Evolutionary conservation across 2,113 vertebrate genomes (phyloP).

Genomic region (Orientallactaga bullata): DNA sequence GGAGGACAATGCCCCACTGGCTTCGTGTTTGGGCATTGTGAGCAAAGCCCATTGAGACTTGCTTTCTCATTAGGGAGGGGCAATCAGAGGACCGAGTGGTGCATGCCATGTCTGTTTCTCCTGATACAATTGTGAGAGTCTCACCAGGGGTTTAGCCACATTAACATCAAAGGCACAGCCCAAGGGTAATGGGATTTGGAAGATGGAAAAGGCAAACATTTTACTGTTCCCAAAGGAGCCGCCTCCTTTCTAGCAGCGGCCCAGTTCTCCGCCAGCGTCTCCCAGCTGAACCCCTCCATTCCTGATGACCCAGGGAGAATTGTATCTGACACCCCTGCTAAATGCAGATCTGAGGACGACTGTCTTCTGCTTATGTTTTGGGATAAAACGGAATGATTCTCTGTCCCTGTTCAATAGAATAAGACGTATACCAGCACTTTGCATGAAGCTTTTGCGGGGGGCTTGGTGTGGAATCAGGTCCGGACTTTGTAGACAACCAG

Average conservation of each 20-base stretch:
- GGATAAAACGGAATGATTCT: slow-evolving; percentile 8
- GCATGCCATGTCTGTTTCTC: slow-evolving; percentile 29
- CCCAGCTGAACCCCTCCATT: neutral
- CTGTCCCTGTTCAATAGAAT: neutral
- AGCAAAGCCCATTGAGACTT: neutral
- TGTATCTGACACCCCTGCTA: neutral
- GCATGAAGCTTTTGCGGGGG: fast-evolving
- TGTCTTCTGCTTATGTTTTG: neutral
- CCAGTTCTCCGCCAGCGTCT: neutral
- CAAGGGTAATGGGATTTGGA: slow-evolving; percentile 65
- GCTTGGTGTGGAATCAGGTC: neutral
- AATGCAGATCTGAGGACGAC: neutral
- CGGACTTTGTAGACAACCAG: neutral
- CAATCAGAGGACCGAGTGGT: too few relatives aligned
- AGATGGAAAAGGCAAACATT: slow-evolving; percentile 51
- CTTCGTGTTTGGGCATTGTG: neutral
- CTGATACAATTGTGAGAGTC: slow-evolving; percentile 71
- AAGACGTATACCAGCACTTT: neutral
- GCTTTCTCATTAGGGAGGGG: neutral
- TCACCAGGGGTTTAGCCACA: slow-evolving; percentile 48
- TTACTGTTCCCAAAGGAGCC: neutral
- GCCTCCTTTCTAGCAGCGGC: neutral
- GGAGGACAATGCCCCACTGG: neutral
- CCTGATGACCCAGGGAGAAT: neutral
- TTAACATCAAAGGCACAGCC: slow-evolving; percentile 78